Evolutionary conservation across 1,140 invertebrate genomes (phyloP), one percentile per base, ranked within the genome.

Genomic region (Drosophila lini): DNA sequence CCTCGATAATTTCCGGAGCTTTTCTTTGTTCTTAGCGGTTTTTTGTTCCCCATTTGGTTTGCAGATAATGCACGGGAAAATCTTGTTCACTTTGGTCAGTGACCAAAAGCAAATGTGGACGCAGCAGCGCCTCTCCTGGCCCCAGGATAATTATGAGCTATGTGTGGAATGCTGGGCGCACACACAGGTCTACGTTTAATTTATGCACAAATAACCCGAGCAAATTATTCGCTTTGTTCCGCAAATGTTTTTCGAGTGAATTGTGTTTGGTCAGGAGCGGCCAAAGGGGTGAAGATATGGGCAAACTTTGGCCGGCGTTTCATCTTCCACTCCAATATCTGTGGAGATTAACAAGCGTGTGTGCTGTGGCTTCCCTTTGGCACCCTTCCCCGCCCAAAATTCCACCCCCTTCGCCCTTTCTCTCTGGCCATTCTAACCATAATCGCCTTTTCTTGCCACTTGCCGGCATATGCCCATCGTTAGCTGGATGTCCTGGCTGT

Each of bases 151-250:
- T 86, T 86, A 86, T 80, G 84, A 88, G 84, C 80, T 76, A 88
- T 86, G 83, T 65, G 64, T 55, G 74, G 78, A 79, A 79, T 82
- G 65, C 48, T 13, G 3, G 1, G 15, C 28, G 41, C 55, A 57
- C 47, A 22, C 11, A 25, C 19, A 44, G 52, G 22, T 38, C 63
- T 45, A 42, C 6, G 50, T 71, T 73, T 63, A 76, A 84, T 73
- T 85, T 84, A 81, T 62, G 69, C 67, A 60, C 81, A 85, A 78
- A 84, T 85, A 84, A 69, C 81, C 70, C 50, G 15, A 78, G 81
- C 81, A 84, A 84, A 85, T 84, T 81, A 65, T 85, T 85, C 81
- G 80, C 81, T 85, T 81, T 83, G 80, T 80, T 73, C 78, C 42
- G 76, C 64, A 67, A 82, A 79, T 82, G 74, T 79, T 78, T 64